phyloP scores from a whole-genome alignment of 2,797 vertebrate species.

The Microctenopoma stevenorrisi region DNA sequence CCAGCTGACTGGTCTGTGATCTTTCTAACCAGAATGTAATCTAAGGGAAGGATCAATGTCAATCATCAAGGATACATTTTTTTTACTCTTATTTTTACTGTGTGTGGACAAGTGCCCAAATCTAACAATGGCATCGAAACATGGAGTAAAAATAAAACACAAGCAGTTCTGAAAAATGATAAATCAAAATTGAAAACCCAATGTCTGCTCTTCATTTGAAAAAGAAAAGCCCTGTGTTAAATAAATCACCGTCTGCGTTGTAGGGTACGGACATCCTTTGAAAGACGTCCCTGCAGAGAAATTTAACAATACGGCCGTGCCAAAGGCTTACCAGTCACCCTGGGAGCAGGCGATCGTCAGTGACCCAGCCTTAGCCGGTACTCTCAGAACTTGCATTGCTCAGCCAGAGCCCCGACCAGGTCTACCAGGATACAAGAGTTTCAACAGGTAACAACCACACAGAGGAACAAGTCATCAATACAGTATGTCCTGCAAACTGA shows the following conservation, averaged over 20 bases:
- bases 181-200: neutral
- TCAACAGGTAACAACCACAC: slow-evolving; percentile 90
- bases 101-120: neutral
- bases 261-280: slow-evolving; percentile 92
- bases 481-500: neutral
- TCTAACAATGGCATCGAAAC: neutral
- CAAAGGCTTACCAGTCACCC: slow-evolving; percentile 94
- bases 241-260: slow-evolving; percentile 19
- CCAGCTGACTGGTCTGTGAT: slow-evolving; percentile 4
- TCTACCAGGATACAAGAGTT: slow-evolving; percentile 91
- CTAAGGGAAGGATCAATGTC: neutral
- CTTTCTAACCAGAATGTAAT: neutral
- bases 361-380: slow-evolving; percentile 87
- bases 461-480: neutral
- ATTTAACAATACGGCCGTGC: slow-evolving; percentile 93
- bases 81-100: no score
- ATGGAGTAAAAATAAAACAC: neutral
- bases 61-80: no score
- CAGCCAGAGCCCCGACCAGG: slow-evolving; percentile 84
- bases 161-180: neutral
- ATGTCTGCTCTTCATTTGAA: neutral
- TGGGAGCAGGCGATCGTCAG: slow-evolving; percentile 92
- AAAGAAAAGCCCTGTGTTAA: neutral
- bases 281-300: slow-evolving; percentile 94
- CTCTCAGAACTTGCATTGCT: slow-evolving; percentile 82